phyloP scores from a whole-genome alignment of 2,888 invertebrate genomes.

The Linnaemya tessellans region DNA sequence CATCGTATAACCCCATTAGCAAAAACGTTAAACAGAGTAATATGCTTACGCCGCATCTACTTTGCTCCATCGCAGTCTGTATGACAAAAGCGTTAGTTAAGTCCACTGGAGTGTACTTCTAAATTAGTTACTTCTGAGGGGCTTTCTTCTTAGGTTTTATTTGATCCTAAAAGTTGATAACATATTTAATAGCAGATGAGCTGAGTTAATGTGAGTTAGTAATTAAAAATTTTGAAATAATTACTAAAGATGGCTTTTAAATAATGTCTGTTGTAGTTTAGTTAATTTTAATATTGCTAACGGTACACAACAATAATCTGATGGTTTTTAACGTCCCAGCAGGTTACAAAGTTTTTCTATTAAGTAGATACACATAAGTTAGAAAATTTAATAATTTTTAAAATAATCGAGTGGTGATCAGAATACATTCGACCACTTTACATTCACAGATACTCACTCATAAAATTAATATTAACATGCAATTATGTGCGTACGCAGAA shows the following conservation, averaged over 20 bases:
- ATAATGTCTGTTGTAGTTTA: slow-evolving; percentile 66
- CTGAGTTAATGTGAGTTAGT: slow-evolving; percentile 14
- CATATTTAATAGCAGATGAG: slow-evolving; percentile 27
- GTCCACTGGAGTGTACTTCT: slow-evolving; percentile 67
- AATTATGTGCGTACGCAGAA: too few relatives aligned
- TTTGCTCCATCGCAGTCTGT: slow-evolving; percentile 76
- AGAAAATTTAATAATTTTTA: too few relatives aligned
- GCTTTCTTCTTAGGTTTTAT: slow-evolving; percentile 5
- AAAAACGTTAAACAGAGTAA: slow-evolving; percentile 75
- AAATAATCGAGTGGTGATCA: too few relatives aligned
- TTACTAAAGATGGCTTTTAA: slow-evolving; percentile 48
- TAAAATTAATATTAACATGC: too few relatives aligned
- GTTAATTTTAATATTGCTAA: slow-evolving; percentile 69
- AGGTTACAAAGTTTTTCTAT: slow-evolving; percentile 5
- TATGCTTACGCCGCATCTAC: slow-evolving; percentile 75
- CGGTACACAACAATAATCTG: slow-evolving; percentile 1
- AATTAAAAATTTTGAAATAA: slow-evolving; percentile 44
- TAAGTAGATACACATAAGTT: too few relatives aligned
- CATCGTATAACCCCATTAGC: slow-evolving; percentile 72
- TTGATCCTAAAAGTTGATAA: slow-evolving; percentile 42
- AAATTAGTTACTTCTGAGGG: slow-evolving; percentile 39
- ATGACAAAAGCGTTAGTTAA: slow-evolving; percentile 59
- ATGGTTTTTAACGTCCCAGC: background rate
- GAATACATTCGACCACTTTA: too few relatives aligned
- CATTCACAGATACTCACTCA: too few relatives aligned